A percentile compares a stretch with the other conserved stretches of the same genome.
phyloP scores from a whole-genome alignment of 1,140 invertebrate genomes.

The Drosophila jambulina region DNA sequence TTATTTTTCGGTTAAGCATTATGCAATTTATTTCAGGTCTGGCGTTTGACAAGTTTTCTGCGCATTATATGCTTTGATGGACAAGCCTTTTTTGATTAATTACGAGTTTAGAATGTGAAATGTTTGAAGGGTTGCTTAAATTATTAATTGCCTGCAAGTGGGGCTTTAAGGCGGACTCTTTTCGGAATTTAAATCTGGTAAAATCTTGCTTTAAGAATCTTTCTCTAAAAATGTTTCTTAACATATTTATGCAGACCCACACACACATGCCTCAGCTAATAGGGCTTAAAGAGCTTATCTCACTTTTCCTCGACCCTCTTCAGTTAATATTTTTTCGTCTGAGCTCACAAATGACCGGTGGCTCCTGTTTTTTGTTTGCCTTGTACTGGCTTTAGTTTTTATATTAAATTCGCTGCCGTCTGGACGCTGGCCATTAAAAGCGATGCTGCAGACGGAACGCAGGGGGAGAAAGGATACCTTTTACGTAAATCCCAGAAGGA shows the following conservation, averaged over 20 bases:
- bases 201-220: neutral
- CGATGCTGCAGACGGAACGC: slow-evolving; percentile 55
- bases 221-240: neutral
- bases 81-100: slow-evolving; percentile 73
- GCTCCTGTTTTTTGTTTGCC: slow-evolving; percentile 53
- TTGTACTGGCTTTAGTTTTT: slow-evolving; percentile 70
- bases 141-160: slow-evolving; percentile 25
- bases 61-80: slow-evolving; percentile 67
- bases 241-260: neutral
- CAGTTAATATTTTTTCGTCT: slow-evolving; percentile 39
- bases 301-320: slow-evolving; percentile 42
- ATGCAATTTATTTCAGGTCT: slow-evolving; percentile 78
- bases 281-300: slow-evolving; percentile 79
- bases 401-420: slow-evolving; percentile 78
- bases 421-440: slow-evolving; percentile 74
- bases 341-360: slow-evolving; percentile 62
- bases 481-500: slow-evolving; percentile 79
- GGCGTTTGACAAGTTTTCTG: slow-evolving; percentile 63
- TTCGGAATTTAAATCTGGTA: no score
- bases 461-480: slow-evolving; percentile 58
- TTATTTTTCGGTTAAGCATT: slow-evolving; percentile 44
- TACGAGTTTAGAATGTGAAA: slow-evolving; percentile 33
- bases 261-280: slow-evolving; percentile 43
- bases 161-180: neutral
- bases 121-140: slow-evolving; percentile 15